Percentiles rank a stretch among this genome's conserved stretches.
phyloP scores from a whole-genome alignment of 2,797 vertebrate species.

The Schizopygopsis malacanthus region DNA sequence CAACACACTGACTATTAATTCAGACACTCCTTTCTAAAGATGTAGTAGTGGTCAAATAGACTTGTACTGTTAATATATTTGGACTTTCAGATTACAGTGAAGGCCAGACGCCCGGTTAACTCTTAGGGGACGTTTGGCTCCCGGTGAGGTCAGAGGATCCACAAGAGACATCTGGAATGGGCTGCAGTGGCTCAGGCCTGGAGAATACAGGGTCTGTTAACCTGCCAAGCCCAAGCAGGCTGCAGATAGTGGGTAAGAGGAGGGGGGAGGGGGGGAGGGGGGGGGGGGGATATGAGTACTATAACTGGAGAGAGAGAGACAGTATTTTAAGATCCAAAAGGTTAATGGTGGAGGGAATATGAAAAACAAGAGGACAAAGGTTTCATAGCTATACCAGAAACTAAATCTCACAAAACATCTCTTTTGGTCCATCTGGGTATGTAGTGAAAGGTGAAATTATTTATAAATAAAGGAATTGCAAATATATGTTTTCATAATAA shows the following conservation, averaged over 20 bases:
- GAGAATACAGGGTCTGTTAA: conserved; percentile 22
- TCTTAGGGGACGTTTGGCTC: neutral
- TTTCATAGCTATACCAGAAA: neutral
- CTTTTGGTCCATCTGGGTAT: neutral
- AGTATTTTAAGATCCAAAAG: neutral
- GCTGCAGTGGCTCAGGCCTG: neutral
- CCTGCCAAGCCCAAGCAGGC: neutral
- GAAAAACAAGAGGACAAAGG: neutral
- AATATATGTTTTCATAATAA: neutral
- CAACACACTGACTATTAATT: conserved; percentile 10
- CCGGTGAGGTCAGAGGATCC: neutral
- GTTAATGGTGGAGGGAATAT: neutral
- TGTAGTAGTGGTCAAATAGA: neutral
- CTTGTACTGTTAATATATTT: neutral
- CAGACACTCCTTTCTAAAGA: neutral
- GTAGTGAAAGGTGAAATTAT: neutral
- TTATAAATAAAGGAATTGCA: neutral
- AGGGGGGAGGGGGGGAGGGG: neutral
- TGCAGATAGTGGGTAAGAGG: neutral
- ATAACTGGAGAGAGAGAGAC: neutral
- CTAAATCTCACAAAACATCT: conserved; percentile 2
- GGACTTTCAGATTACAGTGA: neutral
- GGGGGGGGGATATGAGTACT: neutral
- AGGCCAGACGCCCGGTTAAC: neutral
- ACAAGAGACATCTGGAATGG: conserved; percentile 20